A percentile compares a stretch with the other conserved stretches of the same genome.
phyloP scores from a whole-genome alignment of 1,140 invertebrate species.

The Drosophila rhopaloa region DNA sequence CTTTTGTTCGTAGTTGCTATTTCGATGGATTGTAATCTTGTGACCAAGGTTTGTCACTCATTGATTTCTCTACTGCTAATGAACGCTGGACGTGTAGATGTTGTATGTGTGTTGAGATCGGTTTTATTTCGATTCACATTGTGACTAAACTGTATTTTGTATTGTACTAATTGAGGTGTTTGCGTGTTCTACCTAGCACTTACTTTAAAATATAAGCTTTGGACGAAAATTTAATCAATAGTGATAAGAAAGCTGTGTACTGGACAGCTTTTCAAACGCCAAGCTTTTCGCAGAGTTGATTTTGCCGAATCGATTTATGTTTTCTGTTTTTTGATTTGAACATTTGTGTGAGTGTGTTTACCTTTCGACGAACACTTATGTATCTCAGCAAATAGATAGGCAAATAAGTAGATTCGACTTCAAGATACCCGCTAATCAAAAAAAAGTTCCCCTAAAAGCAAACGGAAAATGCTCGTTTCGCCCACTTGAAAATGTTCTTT shows the following conservation, averaged over 20 bases:
- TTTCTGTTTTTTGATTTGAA: not conserved
- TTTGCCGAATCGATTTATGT: slow-evolving; percentile 29
- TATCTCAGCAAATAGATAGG: no score
- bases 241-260: slow-evolving; percentile 41
- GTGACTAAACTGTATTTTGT: slow-evolving; percentile 18
- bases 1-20: slow-evolving; percentile 23
- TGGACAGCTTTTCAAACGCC: slow-evolving; percentile 9
- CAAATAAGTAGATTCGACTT: not conserved
- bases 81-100: slow-evolving; percentile 10
- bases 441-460: not conserved
- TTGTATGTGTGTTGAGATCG: slow-evolving; percentile 24
- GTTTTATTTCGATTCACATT: slow-evolving; percentile 39
- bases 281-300: slow-evolving; percentile 41
- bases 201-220: slow-evolving; percentile 26
- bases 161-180: slow-evolving; percentile 29
- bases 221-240: slow-evolving; percentile 49
- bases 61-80: slow-evolving; percentile 31
- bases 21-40: slow-evolving; percentile 44
- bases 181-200: slow-evolving; percentile 38
- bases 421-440: not conserved
- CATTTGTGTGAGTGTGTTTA: not conserved
- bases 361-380: not conserved
- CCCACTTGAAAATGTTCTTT: slow-evolving; percentile 1
- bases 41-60: slow-evolving; percentile 36
- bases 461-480: not conserved